A percentile compares a stretch with the other conserved stretches of the same genome.
Evolutionary conservation across 1,140 invertebrate species (phyloP).

Genomic region (Sycobia sp.): DNA sequence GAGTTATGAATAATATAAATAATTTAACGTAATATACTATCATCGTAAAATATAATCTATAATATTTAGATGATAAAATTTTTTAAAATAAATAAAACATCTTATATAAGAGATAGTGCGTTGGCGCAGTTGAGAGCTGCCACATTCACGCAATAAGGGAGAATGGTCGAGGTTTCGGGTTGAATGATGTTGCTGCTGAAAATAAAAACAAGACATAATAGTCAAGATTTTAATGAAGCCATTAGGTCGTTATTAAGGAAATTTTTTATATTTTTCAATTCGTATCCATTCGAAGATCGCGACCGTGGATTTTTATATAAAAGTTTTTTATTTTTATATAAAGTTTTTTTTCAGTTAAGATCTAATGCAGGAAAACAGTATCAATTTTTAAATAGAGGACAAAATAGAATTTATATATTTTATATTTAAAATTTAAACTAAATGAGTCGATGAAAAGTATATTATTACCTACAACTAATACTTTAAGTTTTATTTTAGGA

Average conservation of each 20-base stretch:
- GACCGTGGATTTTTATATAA: background rate
- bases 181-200: slow-evolving; percentile 70
- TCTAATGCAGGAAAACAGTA: no score
- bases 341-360: no score
- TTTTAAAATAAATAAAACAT: slow-evolving; percentile 13
- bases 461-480: no score
- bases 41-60: background rate
- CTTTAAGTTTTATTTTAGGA: no score
- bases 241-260: background rate
- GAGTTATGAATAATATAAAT: slow-evolving; percentile 18
- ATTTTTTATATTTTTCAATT: background rate
- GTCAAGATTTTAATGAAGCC: slow-evolving; percentile 21
- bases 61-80: background rate
- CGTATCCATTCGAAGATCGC: background rate
- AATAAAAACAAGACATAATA: slow-evolving; percentile 55
- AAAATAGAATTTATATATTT: no score
- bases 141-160: slow-evolving; percentile 64
- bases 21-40: slow-evolving; percentile 22
- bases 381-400: no score
- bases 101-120: slow-evolving; percentile 21
- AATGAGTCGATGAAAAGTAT: no score
- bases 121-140: slow-evolving; percentile 60
- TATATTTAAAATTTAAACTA: no score
- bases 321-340: no score
- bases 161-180: slow-evolving; percentile 69